Percentiles rank a stretch among this genome's conserved stretches.
These are phyloP conservation scores for Apocrypta bakeri DNA, from an alignment of 1,140 invertebrate species.

Conservation along the genomic window DNA sequence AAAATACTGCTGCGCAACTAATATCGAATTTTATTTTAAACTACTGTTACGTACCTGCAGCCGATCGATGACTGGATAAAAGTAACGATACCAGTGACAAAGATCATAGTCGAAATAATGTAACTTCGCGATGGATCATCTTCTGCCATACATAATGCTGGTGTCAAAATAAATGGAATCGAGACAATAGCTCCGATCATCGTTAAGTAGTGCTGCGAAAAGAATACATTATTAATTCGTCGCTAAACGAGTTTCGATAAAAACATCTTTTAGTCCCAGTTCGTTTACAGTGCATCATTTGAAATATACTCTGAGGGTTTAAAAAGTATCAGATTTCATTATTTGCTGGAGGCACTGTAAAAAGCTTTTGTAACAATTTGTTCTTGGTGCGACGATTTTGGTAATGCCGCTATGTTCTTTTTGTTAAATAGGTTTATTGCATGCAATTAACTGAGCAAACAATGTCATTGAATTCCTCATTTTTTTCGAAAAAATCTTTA, in stretches of 20 bases:
- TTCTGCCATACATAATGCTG: conserved; percentile 87
- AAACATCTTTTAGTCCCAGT: neutral
- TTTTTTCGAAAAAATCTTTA: neutral
- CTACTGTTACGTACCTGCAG: conserved; percentile 78
- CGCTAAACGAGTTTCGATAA: neutral
- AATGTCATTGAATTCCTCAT: neutral
- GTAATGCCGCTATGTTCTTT: neutral
- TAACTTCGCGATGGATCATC: conserved; percentile 85
- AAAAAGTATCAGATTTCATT: neutral
- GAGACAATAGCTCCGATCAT: conserved; percentile 92
- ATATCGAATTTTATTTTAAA: too few species aligned
- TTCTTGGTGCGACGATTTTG: neutral
- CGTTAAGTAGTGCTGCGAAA: conserved; percentile 87
- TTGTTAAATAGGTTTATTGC: neutral
- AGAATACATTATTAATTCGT: neutral
- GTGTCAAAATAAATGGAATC: conserved; percentile 88
- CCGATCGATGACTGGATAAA: conserved; percentile 88
- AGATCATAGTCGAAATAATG: conserved; percentile 92
- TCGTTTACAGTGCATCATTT: neutral
- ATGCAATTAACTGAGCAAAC: neutral
- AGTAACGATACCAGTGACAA: conserved; percentile 89
- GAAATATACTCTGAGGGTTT: neutral
- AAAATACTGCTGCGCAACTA: neutral
- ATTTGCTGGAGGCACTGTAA: neutral
- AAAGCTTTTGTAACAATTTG: neutral